Evolutionary conservation across 2,888 invertebrate species (phyloP), one percentile per base, ranked within the genome.

Genomic region (Holacanthella duospinosa): DNA sequence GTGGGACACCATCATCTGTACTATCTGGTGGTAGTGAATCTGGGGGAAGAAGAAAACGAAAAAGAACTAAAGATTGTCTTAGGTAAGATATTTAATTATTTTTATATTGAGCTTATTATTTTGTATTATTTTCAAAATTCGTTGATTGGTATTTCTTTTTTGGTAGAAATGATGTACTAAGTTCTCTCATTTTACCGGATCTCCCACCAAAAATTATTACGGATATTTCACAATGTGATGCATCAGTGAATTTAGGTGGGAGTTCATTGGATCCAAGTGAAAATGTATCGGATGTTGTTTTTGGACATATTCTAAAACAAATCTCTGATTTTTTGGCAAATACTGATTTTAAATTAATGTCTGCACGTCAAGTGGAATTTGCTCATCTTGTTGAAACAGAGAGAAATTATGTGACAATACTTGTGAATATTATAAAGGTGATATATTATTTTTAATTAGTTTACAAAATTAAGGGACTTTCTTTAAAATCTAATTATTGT

Each of bases 371-470:
- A 75, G 87, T 87, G 78, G 89, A 90, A 59, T 89, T 89, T 77
- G 84, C 89, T 79, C 97, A 99, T 79, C 83, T 99, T 74, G 84
- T 92, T 68, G 92, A 94, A 78, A 99, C 99, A 1, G 99, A 99
- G 79, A 89, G 87, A 65, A 99, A 99, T 82, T 99, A 97, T 78
- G 94, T 97, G 65, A 88, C 88, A 66, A 94, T 97, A 75, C 82
- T 99, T 74, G 86, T 90, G 74, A 93, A 93, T 44, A 92, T 99
- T 75, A 85, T 94, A 76, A 89, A 86, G 78, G 95, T 91, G 79
- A 80, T 82, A 36, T 36, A 16, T 16, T 16, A 16, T 6, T 16
- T 48, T 4, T 48, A n/a, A n/a, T 48, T 48, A 48, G 6, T 36
- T 36, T 36, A 36, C 36, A 12, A 36, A 12, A 16, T 6, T 12